Conservation (phyloP, 2,888 invertebrate genomes). For the Metopia argyrocephala region DNA sequence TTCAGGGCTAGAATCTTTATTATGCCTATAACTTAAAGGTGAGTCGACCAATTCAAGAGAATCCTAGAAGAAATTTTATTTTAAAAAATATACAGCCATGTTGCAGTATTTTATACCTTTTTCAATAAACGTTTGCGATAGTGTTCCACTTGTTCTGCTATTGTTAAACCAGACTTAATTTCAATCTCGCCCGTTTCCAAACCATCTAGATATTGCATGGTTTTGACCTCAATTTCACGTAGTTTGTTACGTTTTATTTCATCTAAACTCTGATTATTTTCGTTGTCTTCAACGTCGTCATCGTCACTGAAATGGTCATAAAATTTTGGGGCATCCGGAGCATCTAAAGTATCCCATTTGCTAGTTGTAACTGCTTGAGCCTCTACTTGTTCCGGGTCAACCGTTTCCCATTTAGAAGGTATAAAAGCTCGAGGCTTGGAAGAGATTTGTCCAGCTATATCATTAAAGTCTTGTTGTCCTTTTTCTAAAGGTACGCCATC, state of each 20-base stretch:
- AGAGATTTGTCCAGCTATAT: slow-evolving; percentile 58
- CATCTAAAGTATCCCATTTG: slow-evolving; percentile 90
- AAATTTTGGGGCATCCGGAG: slow-evolving; percentile 77
- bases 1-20: slow-evolving; percentile 69
- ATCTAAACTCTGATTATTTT: slow-evolving; percentile 79
- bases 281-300: slow-evolving; percentile 81
- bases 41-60: slow-evolving; percentile 70
- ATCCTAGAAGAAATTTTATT: slow-evolving; percentile 60
- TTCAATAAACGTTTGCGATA: slow-evolving; percentile 92
- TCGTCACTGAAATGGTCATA: slow-evolving; percentile 74
- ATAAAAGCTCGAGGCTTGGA: slow-evolving; percentile 85
- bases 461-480: slow-evolving; percentile 1
- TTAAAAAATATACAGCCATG: not conserved
- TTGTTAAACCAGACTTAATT: slow-evolving; percentile 86
- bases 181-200: slow-evolving; percentile 90
- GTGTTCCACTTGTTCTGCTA: slow-evolving; percentile 92
- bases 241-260: slow-evolving; percentile 87
- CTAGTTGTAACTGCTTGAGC: slow-evolving; percentile 91
- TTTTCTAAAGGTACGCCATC: slow-evolving; percentile 86
- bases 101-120: slow-evolving; percentile 86
- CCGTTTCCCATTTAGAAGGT: slow-evolving; percentile 97
- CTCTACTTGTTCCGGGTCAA: slow-evolving; percentile 91
- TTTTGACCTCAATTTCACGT: slow-evolving; percentile 96
- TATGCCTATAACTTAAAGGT: slow-evolving; percentile 70
- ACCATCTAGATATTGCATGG: slow-evolving; percentile 97